Base-by-base conservation (phyloP, 2,888 invertebrate species). In the Chromoteleia sp. region DNA sequence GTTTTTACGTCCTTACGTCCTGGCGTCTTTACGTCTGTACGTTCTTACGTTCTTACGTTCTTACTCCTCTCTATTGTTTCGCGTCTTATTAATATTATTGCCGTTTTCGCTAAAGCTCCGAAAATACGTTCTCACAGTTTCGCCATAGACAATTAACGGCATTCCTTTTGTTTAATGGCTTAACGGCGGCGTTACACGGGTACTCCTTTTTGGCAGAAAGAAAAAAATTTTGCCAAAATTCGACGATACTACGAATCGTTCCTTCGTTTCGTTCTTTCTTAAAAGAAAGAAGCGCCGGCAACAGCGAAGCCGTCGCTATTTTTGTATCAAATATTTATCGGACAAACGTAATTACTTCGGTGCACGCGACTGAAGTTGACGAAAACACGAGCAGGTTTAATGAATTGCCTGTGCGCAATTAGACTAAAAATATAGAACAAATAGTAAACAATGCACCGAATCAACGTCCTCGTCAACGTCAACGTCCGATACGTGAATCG, bases 51-150 rank as follows among this genome's bases (percentile, higher is more conserved):
- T 52, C 52, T 41, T 52, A n/a, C 61, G 17, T 33, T 45, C 21
- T 36, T n/a, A 36, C 39, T 41, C 14, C 39, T 12, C 39, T 0
- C 8, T 39, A 19, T 15, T 41, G 43, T 54, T 30, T 41, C 41
- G 14, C 52, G 61, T 33, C 59, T 74, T 52, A 61, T 68, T 76
- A 59, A 76, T 76, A 61, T 76, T 76, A 67, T 68, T 59, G 68
- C 68, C 39, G 48, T 68, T 21, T 36, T 36, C 33, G 41, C 29
- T 17, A n/a, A 39, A 43, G 21, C 19, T 29, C 5, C 19, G n/a
- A n/a, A 56, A 65, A 56, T 17, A 0, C 29, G 50, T 67, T 76
- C 75, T 59, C 75, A 67, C 75, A 59, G 52, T 67, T 75, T 59
- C 59, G 14, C 50, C n/a, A 56, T 48, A 2, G 43, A 67, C 29